Evolutionary conservation across 2,888 invertebrate species (phyloP), one percentile per base, ranked within the genome.

Genomic region (Ephialtes manifestator): DNA sequence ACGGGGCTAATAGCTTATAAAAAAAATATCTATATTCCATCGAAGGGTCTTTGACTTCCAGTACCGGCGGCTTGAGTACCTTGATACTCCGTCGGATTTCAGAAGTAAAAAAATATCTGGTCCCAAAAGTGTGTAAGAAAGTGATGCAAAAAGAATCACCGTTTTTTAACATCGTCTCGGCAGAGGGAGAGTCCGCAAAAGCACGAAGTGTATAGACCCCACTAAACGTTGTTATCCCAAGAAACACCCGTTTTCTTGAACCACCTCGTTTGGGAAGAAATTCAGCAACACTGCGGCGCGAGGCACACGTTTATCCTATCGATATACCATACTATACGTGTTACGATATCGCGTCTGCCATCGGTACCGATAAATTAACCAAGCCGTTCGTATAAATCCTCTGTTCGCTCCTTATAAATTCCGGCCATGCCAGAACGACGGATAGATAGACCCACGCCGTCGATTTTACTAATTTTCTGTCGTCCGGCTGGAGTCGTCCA

Each of bases 401-500:
- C 79, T 80, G 90, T 92, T 94, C 93, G 92, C 93, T 93, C 93
- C 93, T 93, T 93, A 93, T 93, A 93, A 94, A 94, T 93, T 92
- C 91, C 86, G 88, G 88, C 85, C 84, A 79, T 87, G 88, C 88
- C 89, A 90, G 88, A 88, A 80, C 91, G 90, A 91, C 89, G 90
- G 92, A 92, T 92, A 90, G 91, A 92, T 92, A 90, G 91, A 92
- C 92, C 91, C 90, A 92, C 91, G 91, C 83, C 85, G 85, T 91
- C 91, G 92, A 93, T 93, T 93, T 93, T 92, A 93, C 94, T 93
- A 93, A 93, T 93, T 94, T 94, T 92, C 92, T 93, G 91, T 92
- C 92, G 89, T 84, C 65, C 83, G 63, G 39, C 78, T 48, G 74
- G 67, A 39, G 35, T 51, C 46, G 31, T 70, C 77, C 67, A 60